Base-by-base conservation (phyloP, 2,113 vertebrate genomes). In the Ciconia boyciana region DNA sequence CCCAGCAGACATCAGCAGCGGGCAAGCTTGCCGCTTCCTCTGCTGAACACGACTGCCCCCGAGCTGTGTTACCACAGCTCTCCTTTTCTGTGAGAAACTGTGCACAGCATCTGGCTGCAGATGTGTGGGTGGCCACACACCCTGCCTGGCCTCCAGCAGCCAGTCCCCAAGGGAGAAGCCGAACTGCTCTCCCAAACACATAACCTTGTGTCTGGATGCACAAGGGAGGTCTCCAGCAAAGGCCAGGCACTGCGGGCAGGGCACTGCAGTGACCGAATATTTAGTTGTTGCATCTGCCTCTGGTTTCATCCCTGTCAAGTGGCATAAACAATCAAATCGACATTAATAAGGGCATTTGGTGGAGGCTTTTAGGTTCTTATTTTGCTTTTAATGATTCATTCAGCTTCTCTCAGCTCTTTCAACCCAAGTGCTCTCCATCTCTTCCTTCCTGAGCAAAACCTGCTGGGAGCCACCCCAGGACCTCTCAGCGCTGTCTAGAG, bases 291-390 rank as follows among this genome's bases (percentile, higher is more conserved):
- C 65, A 62, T 92, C 93, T 95, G 87, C 83, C 88, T 87, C 75
- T 51, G 83, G 70, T 96, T 96, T 95, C 80, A 71, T 72, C 55
- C 57, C 83, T 72, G 94, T 75, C 81, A 92, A 95, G 78, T 54
- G 62, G 76, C 65, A 93, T 90, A 91, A 97, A 76, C 75, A 74
- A 90, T 87, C 87, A 94, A 90, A 94, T 62, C 74, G 75, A 70
- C 83, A 46, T 54, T 92, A 96, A 69, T 71, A 76, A 64, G 71
- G 70, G 82, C 60, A 90, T 87, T 89, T 89, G 84, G 81, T 74
- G 51, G 78, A 87, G 78, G 72, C 83, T 91, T 93, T 92, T 78
- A 87, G 78, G 46, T 78, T 90, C 81, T 83, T 82, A 64, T 80
- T 52, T 80, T 52, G 69, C 61, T 81, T 83, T 90, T 87, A 89